Conservation (phyloP, 2,113 vertebrate genomes). For the Pygoscelis adeliae region DNA sequence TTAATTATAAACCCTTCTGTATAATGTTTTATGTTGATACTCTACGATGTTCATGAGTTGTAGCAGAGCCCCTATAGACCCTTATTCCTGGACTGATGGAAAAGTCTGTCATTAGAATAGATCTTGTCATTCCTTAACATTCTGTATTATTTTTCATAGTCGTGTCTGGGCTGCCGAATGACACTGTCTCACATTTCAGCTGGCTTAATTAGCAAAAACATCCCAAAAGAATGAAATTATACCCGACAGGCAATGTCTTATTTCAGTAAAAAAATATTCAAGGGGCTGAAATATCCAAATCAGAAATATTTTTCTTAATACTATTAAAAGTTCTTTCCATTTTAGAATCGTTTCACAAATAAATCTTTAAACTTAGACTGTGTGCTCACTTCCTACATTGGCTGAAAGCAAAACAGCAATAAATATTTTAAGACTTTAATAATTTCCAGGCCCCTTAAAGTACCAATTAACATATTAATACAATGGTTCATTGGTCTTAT, state of each 20-base stretch:
- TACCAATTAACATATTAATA: conserved; percentile 52
- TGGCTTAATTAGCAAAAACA: background rate
- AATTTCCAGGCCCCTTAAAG: background rate
- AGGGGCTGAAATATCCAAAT: background rate
- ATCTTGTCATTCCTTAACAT: background rate
- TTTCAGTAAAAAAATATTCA: background rate
- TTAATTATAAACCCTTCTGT: background rate
- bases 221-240: background rate
- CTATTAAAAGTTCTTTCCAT: background rate
- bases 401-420: conserved; percentile 27
- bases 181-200: background rate
- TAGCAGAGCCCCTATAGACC: background rate
- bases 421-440: conserved; percentile 64
- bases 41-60: background rate
- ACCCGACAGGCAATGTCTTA: background rate
- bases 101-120: background rate
- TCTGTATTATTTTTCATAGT: background rate
- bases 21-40: background rate
- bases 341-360: background rate
- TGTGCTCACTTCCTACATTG: background rate
- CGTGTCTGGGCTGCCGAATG: background rate
- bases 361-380: background rate
- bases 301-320: background rate
- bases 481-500: conserved; percentile 36
- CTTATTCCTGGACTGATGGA: background rate